Percentiles rank a stretch among this genome's conserved stretches.
These are phyloP conservation scores for Elephas maximus DNA, from an alignment of 2,113 vertebrate genomes.

Conservation along the genomic window DNA sequence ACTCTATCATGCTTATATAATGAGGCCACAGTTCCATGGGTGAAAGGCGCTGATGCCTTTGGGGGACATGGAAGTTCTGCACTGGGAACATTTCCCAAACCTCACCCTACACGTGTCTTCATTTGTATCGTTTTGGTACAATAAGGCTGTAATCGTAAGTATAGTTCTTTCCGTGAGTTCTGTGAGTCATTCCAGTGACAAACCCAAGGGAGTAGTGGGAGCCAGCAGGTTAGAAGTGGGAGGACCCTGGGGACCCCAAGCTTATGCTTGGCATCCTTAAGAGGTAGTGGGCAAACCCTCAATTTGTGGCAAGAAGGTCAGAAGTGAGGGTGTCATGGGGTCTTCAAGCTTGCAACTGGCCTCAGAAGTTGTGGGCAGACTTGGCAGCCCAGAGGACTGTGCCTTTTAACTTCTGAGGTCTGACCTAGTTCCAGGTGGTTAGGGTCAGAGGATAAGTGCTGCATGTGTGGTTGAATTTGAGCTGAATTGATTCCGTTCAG, in stretches of 20 bases:
- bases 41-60: background rate
- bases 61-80: background rate
- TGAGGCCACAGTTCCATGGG: background rate
- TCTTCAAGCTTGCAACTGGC: background rate
- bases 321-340: background rate
- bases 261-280: background rate
- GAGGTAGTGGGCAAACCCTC: background rate
- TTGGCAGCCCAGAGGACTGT: background rate
- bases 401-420: background rate
- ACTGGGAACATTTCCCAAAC: background rate
- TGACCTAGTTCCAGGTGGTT: background rate
- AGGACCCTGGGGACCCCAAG: background rate
- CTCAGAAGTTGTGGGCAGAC: too few relatives aligned
- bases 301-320: background rate
- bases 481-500: background rate
- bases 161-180: background rate
- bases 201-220: background rate
- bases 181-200: background rate
- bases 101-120: background rate
- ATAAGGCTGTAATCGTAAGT: background rate
- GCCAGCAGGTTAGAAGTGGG: background rate
- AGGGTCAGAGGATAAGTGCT: background rate
- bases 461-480: background rate
- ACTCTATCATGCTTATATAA: background rate
- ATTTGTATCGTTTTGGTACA: background rate